A percentile compares a stretch with the other conserved stretches of the same genome.
Evolutionary conservation across 2,797 vertebrate species (phyloP).

Genomic region (Hippocampus kuda): DNA sequence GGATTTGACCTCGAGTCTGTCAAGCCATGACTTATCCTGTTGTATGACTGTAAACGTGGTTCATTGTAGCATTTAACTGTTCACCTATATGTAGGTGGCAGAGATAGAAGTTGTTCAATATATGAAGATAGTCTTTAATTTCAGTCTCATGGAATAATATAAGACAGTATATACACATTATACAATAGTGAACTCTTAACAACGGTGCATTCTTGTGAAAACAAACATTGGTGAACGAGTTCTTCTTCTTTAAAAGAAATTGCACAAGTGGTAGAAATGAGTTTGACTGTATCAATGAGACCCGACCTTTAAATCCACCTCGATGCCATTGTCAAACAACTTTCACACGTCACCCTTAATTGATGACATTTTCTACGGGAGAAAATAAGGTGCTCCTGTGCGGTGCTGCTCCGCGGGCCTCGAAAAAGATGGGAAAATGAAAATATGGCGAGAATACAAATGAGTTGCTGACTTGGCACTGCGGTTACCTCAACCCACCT

Average conservation of each 20-base stretch:
- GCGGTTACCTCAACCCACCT: not conserved
- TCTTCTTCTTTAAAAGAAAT: not conserved
- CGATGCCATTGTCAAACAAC: not conserved
- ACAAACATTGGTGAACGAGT: not conserved
- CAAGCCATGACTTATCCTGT: too few relatives aligned
- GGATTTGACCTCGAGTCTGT: too few relatives aligned
- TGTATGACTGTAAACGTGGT: too few relatives aligned
- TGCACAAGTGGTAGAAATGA: not conserved
- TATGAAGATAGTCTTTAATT: too few relatives aligned
- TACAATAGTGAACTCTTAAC: too few relatives aligned
- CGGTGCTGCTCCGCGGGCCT: slow-evolving; percentile 9
- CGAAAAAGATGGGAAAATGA: slow-evolving; percentile 3
- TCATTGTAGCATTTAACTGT: too few relatives aligned
- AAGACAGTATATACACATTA: too few relatives aligned
- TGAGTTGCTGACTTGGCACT: slow-evolving; percentile 13
- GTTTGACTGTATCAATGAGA: not conserved
- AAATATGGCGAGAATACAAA: slow-evolving; percentile 10
- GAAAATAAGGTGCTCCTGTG: slow-evolving; percentile 15
- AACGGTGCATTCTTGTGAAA: too few relatives aligned
- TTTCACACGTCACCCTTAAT: not conserved
- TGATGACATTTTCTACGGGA: not conserved
- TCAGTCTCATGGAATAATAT: too few relatives aligned
- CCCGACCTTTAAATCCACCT: not conserved
- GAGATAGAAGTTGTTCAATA: too few relatives aligned
- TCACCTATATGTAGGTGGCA: too few relatives aligned